Conservation (phyloP, 2,888 invertebrate species). For the Acholoe squamosa region DNA sequence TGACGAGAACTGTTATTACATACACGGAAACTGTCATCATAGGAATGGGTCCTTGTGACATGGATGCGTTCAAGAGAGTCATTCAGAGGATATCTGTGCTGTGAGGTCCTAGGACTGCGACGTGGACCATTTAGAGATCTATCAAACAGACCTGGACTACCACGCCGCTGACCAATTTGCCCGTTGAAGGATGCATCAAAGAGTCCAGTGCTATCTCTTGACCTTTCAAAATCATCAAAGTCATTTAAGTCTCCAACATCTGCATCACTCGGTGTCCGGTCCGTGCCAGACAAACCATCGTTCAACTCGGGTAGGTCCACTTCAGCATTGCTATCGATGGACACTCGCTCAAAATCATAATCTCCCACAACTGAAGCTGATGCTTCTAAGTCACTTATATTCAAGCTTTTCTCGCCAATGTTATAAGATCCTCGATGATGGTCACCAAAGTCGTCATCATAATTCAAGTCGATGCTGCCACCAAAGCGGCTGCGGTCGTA, state of each 20-base stretch:
- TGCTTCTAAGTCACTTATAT: slow-evolving; percentile 81
- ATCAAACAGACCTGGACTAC: slow-evolving; percentile 17
- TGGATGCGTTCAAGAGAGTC: background rate
- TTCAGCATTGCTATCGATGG: slow-evolving; percentile 46
- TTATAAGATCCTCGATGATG: slow-evolving; percentile 72
- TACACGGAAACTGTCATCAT: background rate
- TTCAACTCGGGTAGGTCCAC: slow-evolving; percentile 67
- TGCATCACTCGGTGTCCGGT: background rate
- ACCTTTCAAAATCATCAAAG: slow-evolving; percentile 54
- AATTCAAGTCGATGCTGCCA: slow-evolving; percentile 11
- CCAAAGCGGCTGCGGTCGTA: slow-evolving; percentile 44
- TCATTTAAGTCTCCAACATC: slow-evolving; percentile 35
- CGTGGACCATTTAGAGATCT: background rate
- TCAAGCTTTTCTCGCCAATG: slow-evolving; percentile 76
- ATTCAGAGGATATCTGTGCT: background rate
- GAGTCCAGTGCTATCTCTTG: background rate
- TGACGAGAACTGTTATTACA: background rate
- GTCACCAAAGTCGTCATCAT: background rate
- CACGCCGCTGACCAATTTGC: background rate
- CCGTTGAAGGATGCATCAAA: slow-evolving; percentile 30
- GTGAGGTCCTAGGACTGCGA: background rate
- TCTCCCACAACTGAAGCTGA: slow-evolving; percentile 75
- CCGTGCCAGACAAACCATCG: slow-evolving; percentile 56
- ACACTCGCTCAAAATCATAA: slow-evolving; percentile 55
- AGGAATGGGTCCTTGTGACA: background rate